These are phyloP conservation scores for Spondyliosoma cantharus DNA, from an alignment of 2,797 vertebrate species.

Conservation along the genomic window DNA sequence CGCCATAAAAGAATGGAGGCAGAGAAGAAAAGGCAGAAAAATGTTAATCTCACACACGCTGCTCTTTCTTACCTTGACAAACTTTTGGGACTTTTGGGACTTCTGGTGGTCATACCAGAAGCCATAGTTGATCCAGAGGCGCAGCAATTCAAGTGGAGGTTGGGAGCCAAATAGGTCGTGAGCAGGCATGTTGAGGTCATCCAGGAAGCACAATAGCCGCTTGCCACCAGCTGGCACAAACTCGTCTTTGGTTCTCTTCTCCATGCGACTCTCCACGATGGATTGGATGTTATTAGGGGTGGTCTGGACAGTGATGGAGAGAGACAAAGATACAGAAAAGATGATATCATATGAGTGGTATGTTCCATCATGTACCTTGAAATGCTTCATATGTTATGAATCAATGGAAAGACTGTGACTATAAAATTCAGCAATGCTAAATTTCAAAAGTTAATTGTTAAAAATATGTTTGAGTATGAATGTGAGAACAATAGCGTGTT, in stretches of 20 bases:
- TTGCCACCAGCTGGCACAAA: constrained; percentile 89
- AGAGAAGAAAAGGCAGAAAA: background rate
- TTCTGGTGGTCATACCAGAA: constrained; percentile 92
- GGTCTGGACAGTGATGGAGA: constrained; percentile 78
- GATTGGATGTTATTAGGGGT: constrained; percentile 89
- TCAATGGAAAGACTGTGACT: background rate
- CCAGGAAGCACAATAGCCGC: constrained; percentile 89
- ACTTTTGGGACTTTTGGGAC: constrained; percentile 86
- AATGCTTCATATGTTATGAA: background rate
- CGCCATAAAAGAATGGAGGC: background rate
- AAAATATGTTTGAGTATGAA: background rate
- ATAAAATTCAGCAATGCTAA: background rate
- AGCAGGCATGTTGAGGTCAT: constrained; percentile 93
- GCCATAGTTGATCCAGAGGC: constrained; percentile 91
- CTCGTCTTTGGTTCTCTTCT: constrained; percentile 90
- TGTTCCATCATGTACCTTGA: background rate
- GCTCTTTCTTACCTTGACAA: constrained; percentile 53
- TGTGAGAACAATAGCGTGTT: background rate
- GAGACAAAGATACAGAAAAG: constrained; percentile 1
- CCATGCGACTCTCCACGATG: constrained; percentile 88
- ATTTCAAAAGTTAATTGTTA: background rate
- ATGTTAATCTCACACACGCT: background rate
- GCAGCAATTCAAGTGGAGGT: constrained; percentile 91
- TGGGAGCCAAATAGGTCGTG: constrained; percentile 90
- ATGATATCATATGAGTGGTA: background rate